phyloP scores from a whole-genome alignment of 2,113 vertebrate genomes.

The Brienomyrus longianalis region DNA sequence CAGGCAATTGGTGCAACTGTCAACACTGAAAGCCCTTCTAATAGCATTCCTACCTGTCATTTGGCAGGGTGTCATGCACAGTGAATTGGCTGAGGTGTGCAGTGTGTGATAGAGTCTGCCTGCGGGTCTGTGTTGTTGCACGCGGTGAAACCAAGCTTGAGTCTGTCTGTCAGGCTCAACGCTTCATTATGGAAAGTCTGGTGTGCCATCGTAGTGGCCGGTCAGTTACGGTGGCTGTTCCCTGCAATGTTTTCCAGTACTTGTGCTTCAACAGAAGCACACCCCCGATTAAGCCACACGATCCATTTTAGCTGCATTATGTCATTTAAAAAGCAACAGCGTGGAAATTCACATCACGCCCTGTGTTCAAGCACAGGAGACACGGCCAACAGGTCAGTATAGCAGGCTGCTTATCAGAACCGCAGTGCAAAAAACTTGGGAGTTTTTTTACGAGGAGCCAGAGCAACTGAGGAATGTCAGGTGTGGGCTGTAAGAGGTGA shows the following conservation, averaged over 20 bases:
- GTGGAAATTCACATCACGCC: background rate
- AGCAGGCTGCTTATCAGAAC: background rate
- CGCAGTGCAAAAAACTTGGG: background rate
- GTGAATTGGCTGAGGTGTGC: background rate
- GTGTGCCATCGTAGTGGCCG: background rate
- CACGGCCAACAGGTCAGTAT: background rate
- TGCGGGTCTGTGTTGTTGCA: background rate
- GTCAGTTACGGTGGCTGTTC: background rate
- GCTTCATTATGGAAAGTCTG: background rate
- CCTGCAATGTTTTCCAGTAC: background rate
- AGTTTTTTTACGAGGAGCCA: background rate
- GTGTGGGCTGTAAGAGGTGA: slow-evolving; percentile 31
- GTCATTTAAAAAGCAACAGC: background rate
- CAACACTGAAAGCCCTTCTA: background rate
- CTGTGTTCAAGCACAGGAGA: background rate
- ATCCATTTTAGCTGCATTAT: background rate
- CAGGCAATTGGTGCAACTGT: background rate
- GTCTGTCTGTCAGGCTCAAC: background rate
- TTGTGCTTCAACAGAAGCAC: background rate
- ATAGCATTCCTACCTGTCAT: background rate
- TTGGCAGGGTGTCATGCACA: background rate
- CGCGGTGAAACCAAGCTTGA: background rate
- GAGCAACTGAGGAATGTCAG: slow-evolving; percentile 44
- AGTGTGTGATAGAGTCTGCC: background rate
- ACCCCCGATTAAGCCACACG: background rate